Evolutionary conservation across 2,888 invertebrate species (phyloP).

Genomic region (Eupsilia transversa): DNA sequence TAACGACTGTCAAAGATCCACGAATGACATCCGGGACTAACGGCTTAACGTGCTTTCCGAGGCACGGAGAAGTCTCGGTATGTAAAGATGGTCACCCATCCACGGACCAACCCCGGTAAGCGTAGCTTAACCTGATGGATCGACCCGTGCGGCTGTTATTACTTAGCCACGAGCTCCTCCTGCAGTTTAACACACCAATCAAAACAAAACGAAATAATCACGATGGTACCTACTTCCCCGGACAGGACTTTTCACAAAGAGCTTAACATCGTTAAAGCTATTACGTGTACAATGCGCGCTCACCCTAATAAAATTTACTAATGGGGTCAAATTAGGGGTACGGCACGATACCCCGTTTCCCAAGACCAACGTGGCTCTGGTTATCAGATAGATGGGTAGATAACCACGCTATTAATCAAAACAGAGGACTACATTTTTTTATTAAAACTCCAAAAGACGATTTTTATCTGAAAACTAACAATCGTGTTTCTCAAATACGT

Average conservation of each 20-base stretch:
- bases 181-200: not conserved
- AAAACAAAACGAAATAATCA: conserved; percentile 28
- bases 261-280: conserved; percentile 16
- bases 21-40: too few relatives aligned
- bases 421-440: not conserved
- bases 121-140: too few relatives aligned
- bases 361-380: not conserved
- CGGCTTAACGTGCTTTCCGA: too few relatives aligned
- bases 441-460: not conserved
- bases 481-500: not conserved
- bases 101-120: too few relatives aligned
- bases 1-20: too few relatives aligned
- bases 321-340: conserved; percentile 47
- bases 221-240: not conserved
- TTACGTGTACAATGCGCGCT: conserved; percentile 29
- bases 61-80: too few relatives aligned
- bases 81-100: too few relatives aligned
- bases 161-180: too few relatives aligned
- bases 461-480: not conserved
- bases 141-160: too few relatives aligned
- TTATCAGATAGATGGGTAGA: not conserved
- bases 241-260: conserved; percentile 29
- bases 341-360: not conserved
- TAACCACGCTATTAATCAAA: not conserved
- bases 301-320: conserved; percentile 49